Evolutionary conservation across 2,113 vertebrate species (phyloP).

Genomic region (Scytalopus superciliaris): DNA sequence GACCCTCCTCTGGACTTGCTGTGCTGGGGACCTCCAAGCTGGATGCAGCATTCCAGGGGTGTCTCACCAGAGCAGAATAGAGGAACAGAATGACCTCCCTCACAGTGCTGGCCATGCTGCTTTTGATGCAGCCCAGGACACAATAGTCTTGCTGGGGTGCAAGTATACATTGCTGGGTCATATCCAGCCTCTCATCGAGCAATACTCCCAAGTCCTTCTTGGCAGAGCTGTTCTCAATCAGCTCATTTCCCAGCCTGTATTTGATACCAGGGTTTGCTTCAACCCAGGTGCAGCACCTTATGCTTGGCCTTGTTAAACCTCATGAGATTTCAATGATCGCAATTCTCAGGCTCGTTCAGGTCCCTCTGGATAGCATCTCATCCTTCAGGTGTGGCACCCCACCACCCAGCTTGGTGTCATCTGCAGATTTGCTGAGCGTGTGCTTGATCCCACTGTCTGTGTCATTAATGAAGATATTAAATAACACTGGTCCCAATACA

Average conservation of each 20-base stretch:
- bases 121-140: background rate
- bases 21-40: background rate
- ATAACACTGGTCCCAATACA: accelerated
- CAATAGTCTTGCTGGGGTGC: background rate
- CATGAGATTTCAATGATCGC: background rate
- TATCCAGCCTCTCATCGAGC: background rate
- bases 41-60: background rate
- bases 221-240: background rate
- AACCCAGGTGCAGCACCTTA: background rate
- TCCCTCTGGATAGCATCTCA: background rate
- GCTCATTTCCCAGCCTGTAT: background rate
- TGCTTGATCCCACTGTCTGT: background rate
- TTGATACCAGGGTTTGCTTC: background rate
- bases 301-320: background rate
- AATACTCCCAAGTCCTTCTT: no score
- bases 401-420: background rate
- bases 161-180: no score
- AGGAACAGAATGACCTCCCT: background rate
- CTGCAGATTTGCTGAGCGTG: background rate
- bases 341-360: accelerated
- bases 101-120: background rate
- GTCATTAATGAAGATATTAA: background rate
- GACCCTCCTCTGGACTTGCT: background rate
- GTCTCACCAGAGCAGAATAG: background rate
- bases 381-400: background rate